phyloP scores from a whole-genome alignment of 2,888 invertebrate species.

The Pasiphila rectangulata region DNA sequence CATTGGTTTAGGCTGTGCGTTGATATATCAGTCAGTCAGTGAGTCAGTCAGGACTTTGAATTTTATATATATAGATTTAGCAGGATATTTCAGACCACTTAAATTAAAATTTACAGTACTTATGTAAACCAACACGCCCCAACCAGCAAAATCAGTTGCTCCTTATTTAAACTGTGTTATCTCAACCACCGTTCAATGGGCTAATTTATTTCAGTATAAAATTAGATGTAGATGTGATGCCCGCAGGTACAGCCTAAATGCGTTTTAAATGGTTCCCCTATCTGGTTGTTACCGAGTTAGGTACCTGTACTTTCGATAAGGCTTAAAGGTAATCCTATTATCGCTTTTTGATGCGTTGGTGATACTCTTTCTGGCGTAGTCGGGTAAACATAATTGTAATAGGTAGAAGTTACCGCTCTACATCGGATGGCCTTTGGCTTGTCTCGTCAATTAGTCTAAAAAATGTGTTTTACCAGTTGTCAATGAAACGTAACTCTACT shows the following conservation, averaged over 20 bases:
- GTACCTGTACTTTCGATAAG: conserved; percentile 9
- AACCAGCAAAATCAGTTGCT: conserved; percentile 54
- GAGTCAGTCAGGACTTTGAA: too few relatives aligned
- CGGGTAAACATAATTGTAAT: too few relatives aligned
- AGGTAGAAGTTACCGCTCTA: too few relatives aligned
- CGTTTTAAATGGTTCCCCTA: conserved; percentile 26
- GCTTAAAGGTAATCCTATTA: conserved; percentile 22
- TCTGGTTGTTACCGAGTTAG: conserved; percentile 11
- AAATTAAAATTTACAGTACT: conserved; percentile 24
- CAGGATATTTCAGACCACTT: too few relatives aligned
- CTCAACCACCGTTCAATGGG: conserved; percentile 46
- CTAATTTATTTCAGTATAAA: conserved; percentile 48
- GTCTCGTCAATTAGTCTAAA: too few relatives aligned
- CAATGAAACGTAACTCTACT: neutral
- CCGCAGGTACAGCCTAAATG: conserved; percentile 26
- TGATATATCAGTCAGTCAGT: too few relatives aligned
- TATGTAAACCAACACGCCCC: conserved; percentile 55
- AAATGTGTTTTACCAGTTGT: too few relatives aligned
- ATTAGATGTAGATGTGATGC: conserved; percentile 34
- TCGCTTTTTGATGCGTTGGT: neutral
- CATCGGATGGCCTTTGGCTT: too few relatives aligned
- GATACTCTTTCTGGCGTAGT: too few relatives aligned
- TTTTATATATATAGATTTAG: too few relatives aligned
- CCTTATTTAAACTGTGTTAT: conserved; percentile 55
- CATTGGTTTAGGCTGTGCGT: too few relatives aligned